Percentiles rank a stretch among this genome's conserved stretches.
phyloP scores from a whole-genome alignment of 1,140 invertebrate species.

The Zaprionus africanus region DNA sequence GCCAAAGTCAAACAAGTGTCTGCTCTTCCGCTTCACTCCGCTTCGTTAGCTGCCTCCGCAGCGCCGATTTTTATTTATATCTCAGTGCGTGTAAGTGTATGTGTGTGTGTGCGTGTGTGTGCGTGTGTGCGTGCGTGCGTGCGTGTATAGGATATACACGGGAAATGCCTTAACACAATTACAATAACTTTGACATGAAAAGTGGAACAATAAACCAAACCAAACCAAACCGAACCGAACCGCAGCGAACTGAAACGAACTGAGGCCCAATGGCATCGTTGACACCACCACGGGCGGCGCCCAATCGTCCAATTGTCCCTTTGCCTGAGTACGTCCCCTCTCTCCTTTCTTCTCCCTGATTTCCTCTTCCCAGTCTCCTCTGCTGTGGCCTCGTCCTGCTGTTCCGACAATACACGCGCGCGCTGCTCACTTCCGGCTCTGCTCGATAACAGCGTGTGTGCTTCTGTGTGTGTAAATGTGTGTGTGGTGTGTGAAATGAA shows the following conservation, averaged over 20 bases:
- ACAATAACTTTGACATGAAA: constrained; percentile 82
- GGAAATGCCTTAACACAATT: constrained; percentile 83
- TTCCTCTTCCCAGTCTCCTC: background rate
- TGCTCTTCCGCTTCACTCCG: constrained; percentile 10
- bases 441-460: constrained; percentile 3
- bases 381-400: background rate
- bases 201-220: constrained; percentile 82
- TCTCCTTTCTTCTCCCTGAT: no score
- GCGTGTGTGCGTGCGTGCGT: constrained; percentile 31
- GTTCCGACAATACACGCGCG: constrained; percentile 40
- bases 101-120: constrained; percentile 1
- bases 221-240: constrained; percentile 57
- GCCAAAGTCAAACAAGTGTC: constrained; percentile 77
- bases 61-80: constrained; percentile 72
- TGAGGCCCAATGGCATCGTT: constrained; percentile 46
- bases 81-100: constrained; percentile 19
- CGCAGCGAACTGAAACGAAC: constrained; percentile 37
- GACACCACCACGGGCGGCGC: constrained; percentile 66
- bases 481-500: constrained; percentile 65
- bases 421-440: constrained; percentile 64
- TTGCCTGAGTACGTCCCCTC: background rate
- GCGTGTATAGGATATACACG: constrained; percentile 69
- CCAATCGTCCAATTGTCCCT: constrained; percentile 45
- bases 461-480: constrained; percentile 16
- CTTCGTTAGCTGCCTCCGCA: constrained; percentile 17